phyloP scores from a whole-genome alignment of 1,140 invertebrate species.

The Lanistes nyassanus region DNA sequence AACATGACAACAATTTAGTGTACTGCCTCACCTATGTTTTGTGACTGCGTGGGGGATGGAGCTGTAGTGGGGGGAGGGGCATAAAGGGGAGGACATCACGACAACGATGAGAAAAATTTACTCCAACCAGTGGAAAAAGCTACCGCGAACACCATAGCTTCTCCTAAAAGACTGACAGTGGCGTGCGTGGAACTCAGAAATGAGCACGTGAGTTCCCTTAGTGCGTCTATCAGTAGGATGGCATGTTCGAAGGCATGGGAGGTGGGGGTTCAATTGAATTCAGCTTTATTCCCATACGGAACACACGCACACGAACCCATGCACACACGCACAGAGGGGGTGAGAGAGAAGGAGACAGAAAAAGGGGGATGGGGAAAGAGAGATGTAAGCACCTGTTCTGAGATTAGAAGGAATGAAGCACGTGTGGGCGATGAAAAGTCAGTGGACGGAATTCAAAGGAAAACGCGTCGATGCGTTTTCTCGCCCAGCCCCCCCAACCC shows the following conservation, averaged over 20 bases:
- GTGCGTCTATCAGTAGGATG: too few relatives aligned
- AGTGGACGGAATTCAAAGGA: too few relatives aligned
- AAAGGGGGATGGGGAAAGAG: slow-evolving; percentile 6
- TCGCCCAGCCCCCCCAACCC: slow-evolving; percentile 31
- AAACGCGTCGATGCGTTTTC: too few relatives aligned
- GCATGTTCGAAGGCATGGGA: not conserved
- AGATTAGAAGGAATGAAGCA: too few relatives aligned
- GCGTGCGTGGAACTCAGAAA: too few relatives aligned
- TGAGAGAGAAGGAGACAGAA: not conserved
- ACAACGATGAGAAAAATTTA: not conserved
- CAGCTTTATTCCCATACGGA: not conserved
- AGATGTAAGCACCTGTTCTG: too few relatives aligned
- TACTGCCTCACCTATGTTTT: too few relatives aligned
- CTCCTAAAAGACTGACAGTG: too few relatives aligned
- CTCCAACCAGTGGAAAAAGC: not conserved
- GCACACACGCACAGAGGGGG: not conserved
- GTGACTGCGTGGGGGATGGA: not conserved
- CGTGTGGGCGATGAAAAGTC: too few relatives aligned
- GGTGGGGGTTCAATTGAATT: not conserved
- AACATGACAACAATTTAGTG: not conserved
- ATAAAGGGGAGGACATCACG: not conserved
- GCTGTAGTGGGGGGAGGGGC: not conserved
- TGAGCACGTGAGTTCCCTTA: too few relatives aligned
- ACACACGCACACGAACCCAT: not conserved
- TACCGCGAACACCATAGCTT: too few relatives aligned